Evolutionary conservation across 2,888 invertebrate genomes (phyloP), one percentile per base, ranked within the genome.

Genomic region (Yponomeuta cagnagella): DNA sequence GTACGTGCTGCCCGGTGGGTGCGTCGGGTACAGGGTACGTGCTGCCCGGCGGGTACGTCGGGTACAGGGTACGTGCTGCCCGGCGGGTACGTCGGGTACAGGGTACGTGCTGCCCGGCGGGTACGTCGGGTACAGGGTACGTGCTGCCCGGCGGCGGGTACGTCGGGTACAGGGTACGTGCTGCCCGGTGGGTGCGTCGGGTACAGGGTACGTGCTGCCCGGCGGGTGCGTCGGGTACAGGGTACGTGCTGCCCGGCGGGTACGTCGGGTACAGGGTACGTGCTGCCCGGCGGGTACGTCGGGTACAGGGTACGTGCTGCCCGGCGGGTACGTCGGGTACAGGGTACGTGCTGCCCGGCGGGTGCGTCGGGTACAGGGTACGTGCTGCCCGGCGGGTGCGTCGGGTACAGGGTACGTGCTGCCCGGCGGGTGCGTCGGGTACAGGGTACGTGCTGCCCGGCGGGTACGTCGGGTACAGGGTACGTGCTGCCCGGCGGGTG

Each of bases 1-100:
- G 98, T 98, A 86, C 94, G 43, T 43, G 43, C 43, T 6, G 5
- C 43, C 1, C 15, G 4, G 52, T 5, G 52, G 52, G 4, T 52
- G 6, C 12, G 12, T 10, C 10, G 80, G 95, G 95, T 23, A 94
- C 74, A 68, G 15, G 52, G 52, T 52, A 52, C 52, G 6, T 10
- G 52, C 52, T 52, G 8, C 15, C 23, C 1, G 12, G 52, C 1
- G 52, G 15, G 6, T 2, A 1, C 4, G 1, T 4, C 1, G 80
- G 95, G 95, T 23, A 94, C 75, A 68, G 15, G 52, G 52, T 52
- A 52, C 52, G 52, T 10, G 52, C 52, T 52, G 12, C 52, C 12
- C 0, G 2, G 10, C 1, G 2, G 2, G 23, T 23, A 0, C 23
- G 23, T 10, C 10, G 80, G 95, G 95, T 23, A 94, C 75, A 68